phyloP scores from a whole-genome alignment of 2,888 invertebrate genomes.

The Lepidocyrtinus sp. region DNA sequence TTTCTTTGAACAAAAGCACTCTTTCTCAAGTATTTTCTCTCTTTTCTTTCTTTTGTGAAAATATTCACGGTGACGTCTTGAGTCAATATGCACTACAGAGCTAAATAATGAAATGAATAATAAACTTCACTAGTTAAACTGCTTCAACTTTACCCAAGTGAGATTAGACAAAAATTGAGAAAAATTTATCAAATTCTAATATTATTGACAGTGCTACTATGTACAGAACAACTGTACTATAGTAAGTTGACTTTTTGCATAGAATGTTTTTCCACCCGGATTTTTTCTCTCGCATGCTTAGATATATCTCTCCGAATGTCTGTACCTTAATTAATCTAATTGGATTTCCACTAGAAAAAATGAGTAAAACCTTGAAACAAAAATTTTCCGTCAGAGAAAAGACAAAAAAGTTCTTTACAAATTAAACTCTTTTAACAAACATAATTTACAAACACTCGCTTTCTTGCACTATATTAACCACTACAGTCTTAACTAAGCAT shows the following conservation, averaged over 20 bases:
- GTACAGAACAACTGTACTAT: not conserved
- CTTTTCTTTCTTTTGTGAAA: not conserved
- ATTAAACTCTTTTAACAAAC: too few relatives aligned
- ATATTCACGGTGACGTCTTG: too few relatives aligned
- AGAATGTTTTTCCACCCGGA: not conserved
- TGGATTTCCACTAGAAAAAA: too few relatives aligned
- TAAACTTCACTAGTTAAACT: too few relatives aligned
- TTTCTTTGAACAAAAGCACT: not conserved
- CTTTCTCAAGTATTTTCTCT: not conserved
- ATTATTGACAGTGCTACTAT: not conserved
- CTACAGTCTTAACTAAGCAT: too few relatives aligned
- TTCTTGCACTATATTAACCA: too few relatives aligned
- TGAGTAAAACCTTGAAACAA: too few relatives aligned
- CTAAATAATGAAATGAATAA: too few relatives aligned
- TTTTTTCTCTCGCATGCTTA: conserved; percentile 7
- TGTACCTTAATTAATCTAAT: not conserved
- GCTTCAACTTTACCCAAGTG: not conserved
- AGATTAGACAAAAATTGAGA: not conserved
- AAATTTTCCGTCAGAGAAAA: too few relatives aligned
- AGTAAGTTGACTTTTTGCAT: not conserved
- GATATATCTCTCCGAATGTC: not conserved
- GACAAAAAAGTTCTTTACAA: too few relatives aligned
- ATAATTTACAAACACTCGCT: too few relatives aligned
- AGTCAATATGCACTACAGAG: too few relatives aligned
- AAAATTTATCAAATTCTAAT: not conserved